phyloP scores from a whole-genome alignment of 53 echinoderm and acorn worm species.

The Henricia sp. region DNA sequence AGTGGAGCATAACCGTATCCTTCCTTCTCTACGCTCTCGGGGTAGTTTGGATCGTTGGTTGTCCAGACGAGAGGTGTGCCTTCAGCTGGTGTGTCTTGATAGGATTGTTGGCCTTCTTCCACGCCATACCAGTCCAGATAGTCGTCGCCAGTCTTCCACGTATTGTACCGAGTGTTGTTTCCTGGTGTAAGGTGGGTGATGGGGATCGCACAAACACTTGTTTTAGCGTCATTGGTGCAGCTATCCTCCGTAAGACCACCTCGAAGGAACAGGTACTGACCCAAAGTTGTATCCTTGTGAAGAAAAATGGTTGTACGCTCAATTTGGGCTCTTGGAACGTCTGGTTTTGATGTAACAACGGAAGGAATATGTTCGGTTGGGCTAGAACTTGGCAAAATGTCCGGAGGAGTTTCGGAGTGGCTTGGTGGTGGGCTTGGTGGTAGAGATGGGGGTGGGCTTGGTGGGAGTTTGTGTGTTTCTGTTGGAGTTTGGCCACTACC shows the following conservation, averaged over 20 bases:
- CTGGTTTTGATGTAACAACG: too few species aligned
- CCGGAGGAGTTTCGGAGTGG: too few species aligned
- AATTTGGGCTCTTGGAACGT: too few species aligned
- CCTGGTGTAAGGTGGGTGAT: constrained; percentile 77
- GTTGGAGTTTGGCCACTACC: too few species aligned
- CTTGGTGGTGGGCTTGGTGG: too few species aligned
- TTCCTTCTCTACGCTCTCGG: constrained; percentile 45
- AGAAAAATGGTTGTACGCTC: too few species aligned
- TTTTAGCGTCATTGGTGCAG: constrained; percentile 64
- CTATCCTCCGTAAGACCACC: constrained; percentile 81
- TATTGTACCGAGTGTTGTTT: constrained; percentile 66
- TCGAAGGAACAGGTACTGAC: constrained; percentile 79
- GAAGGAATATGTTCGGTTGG: too few species aligned
- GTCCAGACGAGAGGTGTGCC: constrained; percentile 92
- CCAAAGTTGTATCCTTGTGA: constrained; percentile 69
- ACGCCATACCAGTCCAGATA: constrained; percentile 73
- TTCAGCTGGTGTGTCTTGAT: constrained; percentile 12
- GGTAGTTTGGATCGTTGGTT: constrained; percentile 64
- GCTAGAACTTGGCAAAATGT: too few species aligned
- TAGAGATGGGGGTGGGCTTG: too few species aligned
- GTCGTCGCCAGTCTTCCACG: constrained; percentile 71
- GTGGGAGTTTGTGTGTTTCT: too few species aligned
- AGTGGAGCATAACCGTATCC: constrained; percentile 83
- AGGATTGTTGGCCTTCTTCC: constrained; percentile 60
- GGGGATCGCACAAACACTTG: constrained; percentile 73